Evolutionary conservation across 2,797 vertebrate genomes (phyloP).

Genomic region (Taeniopygia guttata): DNA sequence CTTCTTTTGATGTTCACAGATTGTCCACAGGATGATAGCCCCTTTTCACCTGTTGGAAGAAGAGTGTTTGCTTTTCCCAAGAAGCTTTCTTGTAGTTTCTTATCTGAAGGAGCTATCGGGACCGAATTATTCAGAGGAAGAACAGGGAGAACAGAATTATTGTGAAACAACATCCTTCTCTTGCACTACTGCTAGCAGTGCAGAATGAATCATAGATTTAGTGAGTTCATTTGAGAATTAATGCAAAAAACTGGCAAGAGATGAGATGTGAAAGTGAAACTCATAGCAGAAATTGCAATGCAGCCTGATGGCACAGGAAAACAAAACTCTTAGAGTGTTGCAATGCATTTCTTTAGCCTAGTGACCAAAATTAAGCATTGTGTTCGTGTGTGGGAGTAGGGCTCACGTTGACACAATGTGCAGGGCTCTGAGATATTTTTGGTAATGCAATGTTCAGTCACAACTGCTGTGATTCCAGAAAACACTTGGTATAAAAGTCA

Average conservation of each 20-base stretch:
- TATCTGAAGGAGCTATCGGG: neutral
- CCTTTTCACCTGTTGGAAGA: neutral
- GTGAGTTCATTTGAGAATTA: neutral
- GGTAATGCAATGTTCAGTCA: neutral
- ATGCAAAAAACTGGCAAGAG: neutral
- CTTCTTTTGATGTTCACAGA: neutral
- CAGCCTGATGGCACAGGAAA: neutral
- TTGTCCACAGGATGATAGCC: neutral
- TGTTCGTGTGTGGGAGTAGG: neutral
- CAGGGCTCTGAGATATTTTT: neutral
- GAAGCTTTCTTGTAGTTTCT: neutral
- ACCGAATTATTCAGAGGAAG: neutral
- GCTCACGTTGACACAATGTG: neutral
- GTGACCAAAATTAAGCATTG: rapidly evolving
- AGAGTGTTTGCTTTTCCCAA: neutral
- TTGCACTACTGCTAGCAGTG: neutral
- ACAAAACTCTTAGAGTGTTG: neutral
- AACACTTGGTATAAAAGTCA: neutral
- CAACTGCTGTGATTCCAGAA: neutral
- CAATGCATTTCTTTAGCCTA: neutral
- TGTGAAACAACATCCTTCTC: neutral
- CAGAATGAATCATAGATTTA: neutral
- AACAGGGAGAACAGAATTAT: neutral
- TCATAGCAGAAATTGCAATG: neutral
- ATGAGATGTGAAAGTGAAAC: neutral